Evolutionary conservation across 2,113 vertebrate genomes (phyloP).

Genomic region (Chauna torquata): DNA sequence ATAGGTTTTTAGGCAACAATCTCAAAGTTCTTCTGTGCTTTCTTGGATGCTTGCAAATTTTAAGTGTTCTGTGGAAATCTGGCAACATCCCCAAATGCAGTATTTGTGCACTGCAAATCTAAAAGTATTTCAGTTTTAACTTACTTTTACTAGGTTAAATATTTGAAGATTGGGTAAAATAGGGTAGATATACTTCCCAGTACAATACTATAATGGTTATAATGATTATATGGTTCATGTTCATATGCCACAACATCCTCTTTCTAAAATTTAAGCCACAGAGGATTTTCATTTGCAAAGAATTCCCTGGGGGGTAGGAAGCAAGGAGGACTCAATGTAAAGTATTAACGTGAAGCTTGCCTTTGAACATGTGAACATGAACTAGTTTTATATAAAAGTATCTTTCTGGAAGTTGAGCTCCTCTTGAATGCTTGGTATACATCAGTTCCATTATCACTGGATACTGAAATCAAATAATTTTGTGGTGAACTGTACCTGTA

Average conservation of each 20-base stretch:
- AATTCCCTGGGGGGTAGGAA: not conserved
- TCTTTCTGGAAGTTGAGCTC: not conserved
- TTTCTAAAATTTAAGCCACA: slow-evolving; percentile 24
- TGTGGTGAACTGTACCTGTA: not conserved
- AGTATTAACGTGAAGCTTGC: not conserved
- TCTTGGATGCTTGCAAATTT: not conserved
- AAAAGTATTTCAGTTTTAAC: not conserved
- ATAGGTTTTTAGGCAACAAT: not conserved
- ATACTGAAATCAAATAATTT: slow-evolving; percentile 6
- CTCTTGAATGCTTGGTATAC: not conserved
- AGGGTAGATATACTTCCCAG: not conserved
- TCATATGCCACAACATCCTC: not conserved
- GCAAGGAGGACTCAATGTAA: not conserved
- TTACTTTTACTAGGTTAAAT: not conserved
- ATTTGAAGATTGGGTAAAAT: not conserved
- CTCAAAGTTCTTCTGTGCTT: not conserved
- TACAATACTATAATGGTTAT: not conserved
- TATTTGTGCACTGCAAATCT: not conserved
- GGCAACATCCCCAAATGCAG: not conserved
- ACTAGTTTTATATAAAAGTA: slow-evolving; percentile 17
- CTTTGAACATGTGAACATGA: slow-evolving; percentile 14
- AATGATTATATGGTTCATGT: not conserved
- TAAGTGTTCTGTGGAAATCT: not conserved
- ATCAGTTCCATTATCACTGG: not conserved
- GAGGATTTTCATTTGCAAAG: not conserved